Percentiles rank a stretch among this genome's conserved stretches.
phyloP scores from a whole-genome alignment of 2,888 invertebrate genomes.

The Clepsis dumicolana region DNA sequence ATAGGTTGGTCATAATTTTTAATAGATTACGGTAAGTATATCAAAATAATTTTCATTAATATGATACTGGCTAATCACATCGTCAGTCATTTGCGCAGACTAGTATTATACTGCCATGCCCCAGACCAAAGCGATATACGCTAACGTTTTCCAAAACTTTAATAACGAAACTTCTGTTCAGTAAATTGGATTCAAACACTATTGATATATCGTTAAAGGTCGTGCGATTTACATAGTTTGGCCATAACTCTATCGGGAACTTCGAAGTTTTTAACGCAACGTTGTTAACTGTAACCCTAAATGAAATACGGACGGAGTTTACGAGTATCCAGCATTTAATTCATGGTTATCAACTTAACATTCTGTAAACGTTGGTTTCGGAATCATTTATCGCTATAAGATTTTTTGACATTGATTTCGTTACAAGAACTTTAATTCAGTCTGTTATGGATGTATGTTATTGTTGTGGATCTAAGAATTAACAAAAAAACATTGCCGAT shows the following conservation, averaged over 20 bases:
- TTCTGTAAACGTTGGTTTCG: neutral
- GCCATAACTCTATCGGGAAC: slow-evolving; percentile 4
- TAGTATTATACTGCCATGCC: neutral
- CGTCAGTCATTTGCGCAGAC: neutral
- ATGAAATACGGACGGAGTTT: neutral
- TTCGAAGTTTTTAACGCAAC: neutral
- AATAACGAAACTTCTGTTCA: slow-evolving; percentile 52
- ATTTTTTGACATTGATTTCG: neutral
- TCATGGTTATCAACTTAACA: no score
- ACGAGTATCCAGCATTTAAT: no score
- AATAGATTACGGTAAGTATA: no score
- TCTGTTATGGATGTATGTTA: no score
- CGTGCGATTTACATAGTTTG: slow-evolving; percentile 7
- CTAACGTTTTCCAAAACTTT: slow-evolving; percentile 56
- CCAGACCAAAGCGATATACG: slow-evolving; percentile 46
- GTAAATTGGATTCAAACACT: slow-evolving; percentile 29
- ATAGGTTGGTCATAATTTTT: no score
- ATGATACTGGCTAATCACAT: neutral
- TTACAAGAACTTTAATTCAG: no score
- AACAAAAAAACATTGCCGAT: no score
- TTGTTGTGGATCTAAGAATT: no score
- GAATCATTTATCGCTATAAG: neutral
- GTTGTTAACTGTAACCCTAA: neutral
- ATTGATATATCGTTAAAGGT: slow-evolving; percentile 17
- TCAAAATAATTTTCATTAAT: no score